These are phyloP conservation scores for Bilobella aurantiaca DNA, from an alignment of 1,140 invertebrate genomes.

Conservation along the genomic window DNA sequence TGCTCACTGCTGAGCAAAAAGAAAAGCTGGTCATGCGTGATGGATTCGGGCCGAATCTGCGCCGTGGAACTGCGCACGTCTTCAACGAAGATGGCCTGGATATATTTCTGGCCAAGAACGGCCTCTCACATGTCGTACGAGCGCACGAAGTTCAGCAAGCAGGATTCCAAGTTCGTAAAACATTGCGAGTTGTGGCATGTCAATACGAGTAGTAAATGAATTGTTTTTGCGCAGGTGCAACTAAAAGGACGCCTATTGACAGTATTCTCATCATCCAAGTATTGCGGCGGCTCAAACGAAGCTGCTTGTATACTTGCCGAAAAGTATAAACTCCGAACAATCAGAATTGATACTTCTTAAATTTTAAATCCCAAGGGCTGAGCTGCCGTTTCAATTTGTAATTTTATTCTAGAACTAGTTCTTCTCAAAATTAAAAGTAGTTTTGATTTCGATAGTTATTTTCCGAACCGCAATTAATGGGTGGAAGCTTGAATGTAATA, in stretches of 20 bases:
- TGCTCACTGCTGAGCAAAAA: conserved; percentile 43
- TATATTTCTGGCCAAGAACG: conserved; percentile 52
- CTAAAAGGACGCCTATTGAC: conserved; percentile 54
- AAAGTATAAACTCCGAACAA: conserved; percentile 46
- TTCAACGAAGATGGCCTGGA: conserved; percentile 57
- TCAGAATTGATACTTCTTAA: conserved; percentile 46
- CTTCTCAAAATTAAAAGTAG: too few species aligned
- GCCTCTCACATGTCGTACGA: conserved; percentile 55
- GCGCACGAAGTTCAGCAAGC: conserved; percentile 61
- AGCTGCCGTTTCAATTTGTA: too few species aligned
- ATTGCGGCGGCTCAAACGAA: conserved; percentile 55
- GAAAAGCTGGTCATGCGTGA: conserved; percentile 48
- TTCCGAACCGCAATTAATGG: too few species aligned
- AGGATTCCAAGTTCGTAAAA: conserved; percentile 52
- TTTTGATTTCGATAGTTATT: too few species aligned
- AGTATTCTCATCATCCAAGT: conserved; percentile 57
- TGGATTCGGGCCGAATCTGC: conserved; percentile 57
- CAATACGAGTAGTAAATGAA: neutral
- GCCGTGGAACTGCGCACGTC: conserved; percentile 59
- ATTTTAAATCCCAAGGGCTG: too few species aligned
- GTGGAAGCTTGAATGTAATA: too few species aligned
- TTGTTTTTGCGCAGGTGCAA: conserved; percentile 42
- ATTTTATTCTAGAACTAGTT: too few species aligned
- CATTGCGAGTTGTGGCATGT: neutral
- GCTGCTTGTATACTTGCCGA: conserved; percentile 54